phyloP scores from a whole-genome alignment of 2,113 vertebrate species.

The Sakesphorus luctuosus region DNA sequence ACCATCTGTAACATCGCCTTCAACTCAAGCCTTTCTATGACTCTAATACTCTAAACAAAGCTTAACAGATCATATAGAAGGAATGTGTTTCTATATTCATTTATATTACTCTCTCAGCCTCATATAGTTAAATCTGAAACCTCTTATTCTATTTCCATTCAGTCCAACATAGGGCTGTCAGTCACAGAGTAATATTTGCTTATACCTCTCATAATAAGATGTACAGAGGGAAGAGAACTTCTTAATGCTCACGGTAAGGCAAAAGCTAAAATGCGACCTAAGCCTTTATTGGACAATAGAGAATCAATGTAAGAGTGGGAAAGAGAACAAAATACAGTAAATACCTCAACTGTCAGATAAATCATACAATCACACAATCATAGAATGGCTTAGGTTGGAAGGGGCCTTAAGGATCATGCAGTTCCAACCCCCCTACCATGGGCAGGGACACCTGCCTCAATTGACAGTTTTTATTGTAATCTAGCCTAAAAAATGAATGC shows the following conservation, averaged over 20 bases:
- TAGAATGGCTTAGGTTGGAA: neutral
- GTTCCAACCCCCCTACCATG: neutral
- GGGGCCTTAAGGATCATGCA: neutral
- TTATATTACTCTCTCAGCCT: neutral
- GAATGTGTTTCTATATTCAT: neutral
- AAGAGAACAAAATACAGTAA: neutral
- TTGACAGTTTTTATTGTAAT: neutral
- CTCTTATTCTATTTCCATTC: neutral
- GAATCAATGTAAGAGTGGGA: neutral
- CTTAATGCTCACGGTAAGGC: neutral
- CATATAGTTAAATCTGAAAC: neutral
- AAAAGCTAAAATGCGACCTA: neutral
- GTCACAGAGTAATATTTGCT: neutral
- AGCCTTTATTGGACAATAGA: neutral
- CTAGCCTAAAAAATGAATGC: neutral
- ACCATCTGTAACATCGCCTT: neutral
- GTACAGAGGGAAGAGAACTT: neutral
- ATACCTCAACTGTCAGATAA: neutral
- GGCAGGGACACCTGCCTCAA: neutral
- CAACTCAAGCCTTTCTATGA: neutral
- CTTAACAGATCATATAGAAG: neutral
- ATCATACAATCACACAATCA: neutral
- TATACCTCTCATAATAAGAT: neutral
- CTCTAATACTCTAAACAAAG: neutral
- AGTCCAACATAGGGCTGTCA: neutral